Base-by-base conservation (phyloP, 2,113 vertebrate species). In the Pedetes capensis region DNA sequence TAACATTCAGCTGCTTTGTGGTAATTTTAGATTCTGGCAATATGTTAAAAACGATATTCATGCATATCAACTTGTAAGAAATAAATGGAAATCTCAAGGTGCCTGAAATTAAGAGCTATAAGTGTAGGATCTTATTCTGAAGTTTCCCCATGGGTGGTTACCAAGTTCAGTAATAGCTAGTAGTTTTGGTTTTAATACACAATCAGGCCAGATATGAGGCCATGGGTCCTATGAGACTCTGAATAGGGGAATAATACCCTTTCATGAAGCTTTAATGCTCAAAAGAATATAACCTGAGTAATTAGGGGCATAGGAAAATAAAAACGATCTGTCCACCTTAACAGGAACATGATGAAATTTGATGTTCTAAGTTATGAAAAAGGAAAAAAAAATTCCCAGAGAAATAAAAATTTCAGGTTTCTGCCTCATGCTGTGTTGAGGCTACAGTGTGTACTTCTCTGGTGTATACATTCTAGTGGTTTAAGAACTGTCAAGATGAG, bases 81-180 rank as follows among this genome's bases (percentile, higher is more conserved):
- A 96, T 96, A 95, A 96, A 89, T 96, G 95, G 81, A 95, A 96
- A 96, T 93, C 66, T 96, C 81, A 93, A 95, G 68, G 72, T 95
- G 69, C 72, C 76, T 92, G 66, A 96, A 95, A 95, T 96, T 95
- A 97, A 94, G 87, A 93, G 76, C 76, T 92, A 20, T 87, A 92
- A 94, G 85, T 78, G 82, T 74, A 64, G 66, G 61, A 80, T 93
- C 49, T 90, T 80, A 94, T 94, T 76, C 76, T 49, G 25, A 95
- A 93, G 59, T 44, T 95, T 96, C 76, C 87, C 72, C 72, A 75
- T 95, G 87, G 81, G 85, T 85, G 55, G 39, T 95, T 94, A 94
- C 85, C 90, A 90, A 90, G 90, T 81, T 90, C 68, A 90, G 80
- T 90, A 95, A 96, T 89, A 95, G 49, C 90, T 94, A 79, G 86